These are phyloP conservation scores for Leptopilina myrica DNA, from an alignment of 2,888 invertebrate genomes.

Conservation along the genomic window DNA sequence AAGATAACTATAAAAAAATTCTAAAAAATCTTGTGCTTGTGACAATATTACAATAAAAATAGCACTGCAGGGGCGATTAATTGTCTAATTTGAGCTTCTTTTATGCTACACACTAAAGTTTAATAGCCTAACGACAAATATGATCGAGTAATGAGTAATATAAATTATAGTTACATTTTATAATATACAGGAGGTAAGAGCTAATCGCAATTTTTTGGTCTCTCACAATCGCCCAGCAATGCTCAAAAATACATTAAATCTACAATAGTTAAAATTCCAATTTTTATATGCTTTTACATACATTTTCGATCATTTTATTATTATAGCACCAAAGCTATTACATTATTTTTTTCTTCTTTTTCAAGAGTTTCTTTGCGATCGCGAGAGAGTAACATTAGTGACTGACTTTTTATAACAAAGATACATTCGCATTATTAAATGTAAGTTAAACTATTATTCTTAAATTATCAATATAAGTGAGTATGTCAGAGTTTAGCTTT, in stretches of 20 bases:
- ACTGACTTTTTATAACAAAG: slow-evolving; percentile 38
- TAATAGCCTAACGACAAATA: slow-evolving; percentile 71
- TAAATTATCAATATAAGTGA: slow-evolving; percentile 56
- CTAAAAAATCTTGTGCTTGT: slow-evolving; percentile 59
- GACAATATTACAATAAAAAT: slow-evolving; percentile 58
- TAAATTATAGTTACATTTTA: slow-evolving; percentile 74
- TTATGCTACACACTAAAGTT: slow-evolving; percentile 70
- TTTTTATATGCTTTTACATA: slow-evolving; percentile 1
- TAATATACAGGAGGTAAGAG: slow-evolving; percentile 70
- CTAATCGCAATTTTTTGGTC: slow-evolving; percentile 48
- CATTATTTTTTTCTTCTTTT: not conserved
- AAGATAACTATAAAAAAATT: slow-evolving; percentile 41
- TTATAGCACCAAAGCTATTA: slow-evolving; percentile 28
- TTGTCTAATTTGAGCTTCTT: slow-evolving; percentile 72
- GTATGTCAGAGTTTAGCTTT: slow-evolving; percentile 54
- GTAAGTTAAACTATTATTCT: slow-evolving; percentile 36
- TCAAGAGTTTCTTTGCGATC: slow-evolving; percentile 18
- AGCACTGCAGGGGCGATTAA: slow-evolving; percentile 54
- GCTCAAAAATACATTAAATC: not conserved
- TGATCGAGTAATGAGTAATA: slow-evolving; percentile 71
- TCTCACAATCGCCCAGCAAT: slow-evolving; percentile 44
- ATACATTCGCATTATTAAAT: slow-evolving; percentile 38
- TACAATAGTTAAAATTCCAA: slow-evolving; percentile 22
- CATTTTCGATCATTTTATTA: not conserved
- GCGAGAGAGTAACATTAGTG: slow-evolving; percentile 12